Evolutionary conservation across 2,888 invertebrate genomes (phyloP), one percentile per base, ranked within the genome.

Genomic region (Tetropium fuscum): DNA sequence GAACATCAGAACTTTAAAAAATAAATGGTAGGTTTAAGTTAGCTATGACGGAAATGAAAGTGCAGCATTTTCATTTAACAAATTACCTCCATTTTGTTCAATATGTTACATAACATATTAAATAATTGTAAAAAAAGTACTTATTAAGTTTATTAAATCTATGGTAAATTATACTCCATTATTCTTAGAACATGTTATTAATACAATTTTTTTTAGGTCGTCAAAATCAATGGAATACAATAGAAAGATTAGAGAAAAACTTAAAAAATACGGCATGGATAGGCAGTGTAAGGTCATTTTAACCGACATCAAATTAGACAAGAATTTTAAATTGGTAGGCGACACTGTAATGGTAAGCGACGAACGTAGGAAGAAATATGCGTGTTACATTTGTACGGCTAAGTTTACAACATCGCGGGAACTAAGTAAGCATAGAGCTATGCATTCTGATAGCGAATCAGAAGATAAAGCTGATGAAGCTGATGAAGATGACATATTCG

Each of bases 311-410:
- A 58, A 48, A 44, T 56, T 44, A 36, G 53, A 62, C 18, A 55
- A 55, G 41, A 20, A 54, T 20, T 15, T 27, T 1, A 2, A 15
- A 20, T 43, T 57, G 15, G 19, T 40, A 40, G 20, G 27, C 16
- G 19, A 58, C 4, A 38, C 27, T 8, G 20, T 10, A 8, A 7
- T n/a, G 16, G 8, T 19, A 15, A 20, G 10, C 15, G 51, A 54
- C 8, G 63, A 62, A n/a, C 63, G 66, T 6, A 63, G 48, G 36
- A 63, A 59, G 15, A 51, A 30, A 18, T 51, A 55, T 38, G 58
- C 58, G 0, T 66, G 66, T 30, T 66, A 66, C 27, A 38, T 63
- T 34, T 66, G 66, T 25, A 63, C 63, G 66, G 18, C 25, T 7
- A 66, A 63, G 43, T 66, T 63, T 40, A 6, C 53, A 4, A 38